Conservation (phyloP, 2,797 vertebrate species). For the Helostoma temminkii region DNA sequence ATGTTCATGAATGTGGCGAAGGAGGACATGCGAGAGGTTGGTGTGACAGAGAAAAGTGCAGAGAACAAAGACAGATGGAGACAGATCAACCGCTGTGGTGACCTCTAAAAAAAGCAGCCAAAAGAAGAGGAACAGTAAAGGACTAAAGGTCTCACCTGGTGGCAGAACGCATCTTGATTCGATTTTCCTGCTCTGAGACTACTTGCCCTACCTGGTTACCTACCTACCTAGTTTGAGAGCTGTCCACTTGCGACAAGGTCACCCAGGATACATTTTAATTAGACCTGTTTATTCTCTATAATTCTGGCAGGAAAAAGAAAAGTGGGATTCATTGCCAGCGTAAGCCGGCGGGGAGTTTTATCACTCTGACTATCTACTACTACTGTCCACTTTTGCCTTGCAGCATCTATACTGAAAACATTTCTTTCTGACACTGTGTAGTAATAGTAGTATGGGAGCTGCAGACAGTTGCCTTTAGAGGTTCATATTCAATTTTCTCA, state of each 20-base stretch:
- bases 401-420: slow-evolving; percentile 58
- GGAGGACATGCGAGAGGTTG: too few relatives aligned
- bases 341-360: slow-evolving; percentile 31
- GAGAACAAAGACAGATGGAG: too few relatives aligned
- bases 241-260: slow-evolving; percentile 53
- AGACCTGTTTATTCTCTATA: slow-evolving; percentile 13
- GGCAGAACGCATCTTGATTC: slow-evolving; percentile 5
- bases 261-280: slow-evolving; percentile 57
- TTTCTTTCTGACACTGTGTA: slow-evolving; percentile 41
- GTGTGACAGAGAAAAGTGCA: too few relatives aligned
- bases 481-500: slow-evolving; percentile 64
- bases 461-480: slow-evolving; percentile 59
- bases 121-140: too few relatives aligned
- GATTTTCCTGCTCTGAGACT: too few relatives aligned
- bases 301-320: slow-evolving; percentile 25
- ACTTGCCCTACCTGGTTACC: too few relatives aligned
- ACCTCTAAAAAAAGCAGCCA: too few relatives aligned
- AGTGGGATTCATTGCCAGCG: slow-evolving; percentile 8
- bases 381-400: slow-evolving; percentile 51
- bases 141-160: slow-evolving; percentile 9
- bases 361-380: slow-evolving; percentile 21
- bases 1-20: too few relatives aligned
- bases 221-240: slow-evolving; percentile 62
- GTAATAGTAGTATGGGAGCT: slow-evolving; percentile 52
- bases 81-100: too few relatives aligned